These are phyloP conservation scores for Allygus modestus DNA, from an alignment of 2,888 invertebrate species.

Conservation along the genomic window DNA sequence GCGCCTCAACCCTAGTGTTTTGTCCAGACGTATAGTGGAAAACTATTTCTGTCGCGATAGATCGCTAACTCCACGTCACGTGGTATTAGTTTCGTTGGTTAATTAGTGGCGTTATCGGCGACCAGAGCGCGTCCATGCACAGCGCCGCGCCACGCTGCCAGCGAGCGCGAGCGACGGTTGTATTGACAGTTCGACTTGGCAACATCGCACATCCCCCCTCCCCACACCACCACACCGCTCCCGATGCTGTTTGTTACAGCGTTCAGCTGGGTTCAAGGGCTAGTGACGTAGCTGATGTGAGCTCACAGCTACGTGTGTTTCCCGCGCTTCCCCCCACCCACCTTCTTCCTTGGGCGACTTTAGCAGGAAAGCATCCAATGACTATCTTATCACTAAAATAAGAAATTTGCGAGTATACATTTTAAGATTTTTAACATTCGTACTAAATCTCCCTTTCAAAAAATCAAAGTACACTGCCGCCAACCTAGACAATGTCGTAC, in stretches of 20 bases:
- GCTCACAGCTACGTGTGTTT: constrained; percentile 54
- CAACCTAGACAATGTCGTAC: no score
- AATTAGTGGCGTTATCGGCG: background rate
- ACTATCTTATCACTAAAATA: no score
- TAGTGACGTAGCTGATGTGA: constrained; percentile 50
- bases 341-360: no score
- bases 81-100: background rate
- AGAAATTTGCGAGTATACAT: no score
- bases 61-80: no score
- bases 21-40: no score
- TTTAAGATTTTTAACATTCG: no score
- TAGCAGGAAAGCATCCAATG: no score
- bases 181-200: constrained; percentile 54
- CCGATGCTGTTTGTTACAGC: constrained; percentile 34
- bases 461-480: no score
- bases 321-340: constrained; percentile 39
- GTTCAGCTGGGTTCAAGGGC: constrained; percentile 52
- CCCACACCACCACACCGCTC: background rate
- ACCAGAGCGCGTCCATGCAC: background rate
- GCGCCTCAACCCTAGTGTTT: no score
- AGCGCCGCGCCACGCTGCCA: background rate
- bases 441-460: no score
- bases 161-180: background rate
- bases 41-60: no score
- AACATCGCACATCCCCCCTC: constrained; percentile 10